phyloP scores from a whole-genome alignment of 2,113 vertebrate genomes.

The Solea solea region DNA sequence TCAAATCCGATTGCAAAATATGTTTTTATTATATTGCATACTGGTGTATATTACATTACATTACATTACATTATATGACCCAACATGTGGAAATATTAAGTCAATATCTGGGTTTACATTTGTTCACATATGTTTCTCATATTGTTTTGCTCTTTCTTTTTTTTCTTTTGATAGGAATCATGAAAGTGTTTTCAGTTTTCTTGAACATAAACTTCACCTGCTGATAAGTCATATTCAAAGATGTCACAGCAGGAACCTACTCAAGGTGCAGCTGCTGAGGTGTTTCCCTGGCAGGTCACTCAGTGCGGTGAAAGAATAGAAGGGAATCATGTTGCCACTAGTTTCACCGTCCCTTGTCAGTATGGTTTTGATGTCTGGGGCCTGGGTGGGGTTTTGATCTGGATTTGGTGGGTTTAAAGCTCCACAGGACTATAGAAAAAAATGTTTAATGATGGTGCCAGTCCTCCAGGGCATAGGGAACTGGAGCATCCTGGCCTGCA shows the following conservation, averaged over 20 bases:
- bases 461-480: constrained; percentile 83
- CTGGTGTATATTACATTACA: too few species aligned
- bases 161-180: neutral
- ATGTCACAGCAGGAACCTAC: constrained; percentile 44
- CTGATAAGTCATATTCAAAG: constrained; percentile 23
- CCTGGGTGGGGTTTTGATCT: constrained; percentile 61
- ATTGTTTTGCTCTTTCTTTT: neutral
- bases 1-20: constrained; percentile 42
- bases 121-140: neutral
- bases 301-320: constrained; percentile 51
- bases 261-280: constrained; percentile 59
- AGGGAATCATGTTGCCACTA: constrained; percentile 77
- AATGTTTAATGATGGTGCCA: constrained; percentile 78
- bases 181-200: neutral
- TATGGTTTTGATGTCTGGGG: constrained; percentile 65
- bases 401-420: constrained; percentile 65
- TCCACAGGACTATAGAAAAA: constrained; percentile 64
- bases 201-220: constrained; percentile 6
- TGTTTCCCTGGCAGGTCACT: constrained; percentile 35
- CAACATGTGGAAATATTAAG: neutral
- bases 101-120: neutral
- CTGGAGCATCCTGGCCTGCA: constrained; percentile 76
- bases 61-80: too few species aligned
- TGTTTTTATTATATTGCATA: constrained; percentile 14
- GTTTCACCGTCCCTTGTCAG: constrained; percentile 77